These are phyloP conservation scores for Bufo bufo DNA, from an alignment of 2,113 vertebrate species.

Conservation along the genomic window DNA sequence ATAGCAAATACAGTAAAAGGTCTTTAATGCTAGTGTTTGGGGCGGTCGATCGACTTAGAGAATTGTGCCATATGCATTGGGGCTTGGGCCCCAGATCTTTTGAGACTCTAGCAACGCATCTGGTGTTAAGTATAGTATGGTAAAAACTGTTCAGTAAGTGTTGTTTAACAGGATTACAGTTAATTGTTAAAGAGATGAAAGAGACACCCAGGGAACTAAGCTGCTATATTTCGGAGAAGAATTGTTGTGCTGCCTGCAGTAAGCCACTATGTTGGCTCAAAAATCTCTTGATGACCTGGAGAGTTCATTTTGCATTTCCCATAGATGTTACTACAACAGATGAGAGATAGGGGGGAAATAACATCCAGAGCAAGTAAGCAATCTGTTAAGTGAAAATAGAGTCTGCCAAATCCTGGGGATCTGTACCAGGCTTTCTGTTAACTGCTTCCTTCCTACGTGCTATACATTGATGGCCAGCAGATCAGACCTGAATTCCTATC, in stretches of 20 bases:
- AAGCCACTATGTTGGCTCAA: slow-evolving; percentile 33
- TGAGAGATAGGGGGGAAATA: slow-evolving; percentile 20
- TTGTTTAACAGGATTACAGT: slow-evolving; percentile 19
- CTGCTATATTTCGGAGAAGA: not conserved
- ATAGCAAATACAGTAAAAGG: no score
- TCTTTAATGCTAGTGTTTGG: no score
- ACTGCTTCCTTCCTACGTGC: not conserved
- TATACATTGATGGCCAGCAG: not conserved
- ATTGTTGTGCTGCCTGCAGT: slow-evolving; percentile 10
- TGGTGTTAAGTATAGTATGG: no score
- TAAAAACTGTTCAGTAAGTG: not conserved
- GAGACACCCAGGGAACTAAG: slow-evolving; percentile 5
- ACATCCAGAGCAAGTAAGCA: slow-evolving; percentile 32
- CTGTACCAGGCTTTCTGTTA: not conserved
- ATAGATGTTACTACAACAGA: slow-evolving; percentile 35
- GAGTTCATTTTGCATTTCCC: slow-evolving; percentile 43
- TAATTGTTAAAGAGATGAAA: slow-evolving; percentile 31
- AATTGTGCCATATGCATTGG: no score
- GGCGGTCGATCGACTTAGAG: no score
- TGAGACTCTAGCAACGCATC: no score
- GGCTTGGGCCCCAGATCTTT: no score
- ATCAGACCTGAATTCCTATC: not conserved
- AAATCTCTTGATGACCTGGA: slow-evolving; percentile 32
- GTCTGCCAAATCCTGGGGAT: slow-evolving; percentile 32
- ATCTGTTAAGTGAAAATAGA: slow-evolving; percentile 42